Evolutionary conservation across 1,140 invertebrate species (phyloP).

Genomic region (Drosophila pseudoobscura): DNA sequence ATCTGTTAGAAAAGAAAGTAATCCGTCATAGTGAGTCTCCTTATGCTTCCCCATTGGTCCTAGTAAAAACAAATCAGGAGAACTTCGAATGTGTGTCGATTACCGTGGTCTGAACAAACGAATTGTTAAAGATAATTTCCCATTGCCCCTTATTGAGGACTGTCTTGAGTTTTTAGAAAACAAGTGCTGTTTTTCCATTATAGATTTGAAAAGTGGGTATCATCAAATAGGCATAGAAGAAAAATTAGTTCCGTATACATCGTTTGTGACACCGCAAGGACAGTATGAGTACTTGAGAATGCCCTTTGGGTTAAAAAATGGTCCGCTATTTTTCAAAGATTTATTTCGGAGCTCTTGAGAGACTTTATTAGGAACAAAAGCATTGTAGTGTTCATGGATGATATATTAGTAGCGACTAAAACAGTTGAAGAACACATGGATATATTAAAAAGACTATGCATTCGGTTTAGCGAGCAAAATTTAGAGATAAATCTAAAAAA

Average conservation of each 20-base stretch:
- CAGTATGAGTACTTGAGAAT: slow-evolving; percentile 18
- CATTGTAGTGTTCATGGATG: slow-evolving; percentile 5
- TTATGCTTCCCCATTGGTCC: too few species aligned
- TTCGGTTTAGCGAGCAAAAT: too few species aligned
- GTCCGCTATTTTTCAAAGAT: neutral
- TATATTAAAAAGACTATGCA: too few species aligned
- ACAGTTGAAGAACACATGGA: too few species aligned
- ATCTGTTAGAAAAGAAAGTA: too few species aligned
- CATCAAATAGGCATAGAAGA: too few species aligned
- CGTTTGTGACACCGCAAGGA: slow-evolving; percentile 2
- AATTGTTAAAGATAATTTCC: slow-evolving; percentile 3
- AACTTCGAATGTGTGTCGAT: neutral
- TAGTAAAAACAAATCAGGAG: neutral
- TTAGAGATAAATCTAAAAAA: too few species aligned
- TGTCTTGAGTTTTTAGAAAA: slow-evolving; percentile 3
- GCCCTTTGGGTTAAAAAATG: slow-evolving; percentile 9
- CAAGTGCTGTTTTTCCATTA: neutral
- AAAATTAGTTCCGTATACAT: neutral
- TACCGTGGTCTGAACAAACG: slow-evolving; percentile 18
- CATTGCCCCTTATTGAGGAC: slow-evolving; percentile 17
- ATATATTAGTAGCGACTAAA: neutral
- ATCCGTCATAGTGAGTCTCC: neutral
- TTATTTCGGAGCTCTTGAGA: neutral
- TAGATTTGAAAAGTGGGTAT: too few species aligned
- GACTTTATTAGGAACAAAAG: neutral